phyloP scores from a whole-genome alignment of 1,140 invertebrate genomes.

The Cyclargus thomasi region DNA sequence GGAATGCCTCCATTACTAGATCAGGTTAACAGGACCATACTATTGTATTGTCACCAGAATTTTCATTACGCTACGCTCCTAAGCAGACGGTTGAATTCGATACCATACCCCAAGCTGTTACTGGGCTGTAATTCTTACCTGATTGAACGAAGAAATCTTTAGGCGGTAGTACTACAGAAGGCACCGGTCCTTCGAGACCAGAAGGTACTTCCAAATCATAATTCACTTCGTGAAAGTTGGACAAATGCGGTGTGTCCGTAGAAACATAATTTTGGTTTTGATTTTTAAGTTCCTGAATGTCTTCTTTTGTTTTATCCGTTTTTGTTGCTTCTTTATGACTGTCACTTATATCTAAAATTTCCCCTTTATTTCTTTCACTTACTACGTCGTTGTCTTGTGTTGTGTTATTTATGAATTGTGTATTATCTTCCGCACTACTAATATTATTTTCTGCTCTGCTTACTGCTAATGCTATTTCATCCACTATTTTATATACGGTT shows the following conservation, averaged over 20 bases:
- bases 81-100: background rate
- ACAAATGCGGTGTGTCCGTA: slow-evolving; percentile 30
- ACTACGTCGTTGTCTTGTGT: background rate
- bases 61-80: background rate
- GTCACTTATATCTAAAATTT: background rate
- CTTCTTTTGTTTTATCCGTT: background rate
- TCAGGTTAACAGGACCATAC: too few species aligned
- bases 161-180: slow-evolving; percentile 70
- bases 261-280: background rate
- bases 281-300: background rate
- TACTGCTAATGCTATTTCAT: slow-evolving; percentile 2
- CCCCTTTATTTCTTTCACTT: background rate
- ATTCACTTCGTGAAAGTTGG: slow-evolving; percentile 61
- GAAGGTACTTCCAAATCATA: slow-evolving; percentile 77
- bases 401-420: background rate
- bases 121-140: slow-evolving; percentile 27
- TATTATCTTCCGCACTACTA: background rate
- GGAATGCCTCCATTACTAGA: too few species aligned
- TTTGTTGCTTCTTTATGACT: background rate
- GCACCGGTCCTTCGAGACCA: slow-evolving; percentile 76
- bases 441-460: background rate
- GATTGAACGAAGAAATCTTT: slow-evolving; percentile 36
- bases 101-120: background rate
- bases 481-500: slow-evolving; percentile 8
- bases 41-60: too few species aligned